A percentile compares a stretch with the other conserved stretches of the same genome.
These are phyloP conservation scores for Drosophila parabipectinata DNA, from an alignment of 1,140 invertebrate genomes.

Conservation along the genomic window DNA sequence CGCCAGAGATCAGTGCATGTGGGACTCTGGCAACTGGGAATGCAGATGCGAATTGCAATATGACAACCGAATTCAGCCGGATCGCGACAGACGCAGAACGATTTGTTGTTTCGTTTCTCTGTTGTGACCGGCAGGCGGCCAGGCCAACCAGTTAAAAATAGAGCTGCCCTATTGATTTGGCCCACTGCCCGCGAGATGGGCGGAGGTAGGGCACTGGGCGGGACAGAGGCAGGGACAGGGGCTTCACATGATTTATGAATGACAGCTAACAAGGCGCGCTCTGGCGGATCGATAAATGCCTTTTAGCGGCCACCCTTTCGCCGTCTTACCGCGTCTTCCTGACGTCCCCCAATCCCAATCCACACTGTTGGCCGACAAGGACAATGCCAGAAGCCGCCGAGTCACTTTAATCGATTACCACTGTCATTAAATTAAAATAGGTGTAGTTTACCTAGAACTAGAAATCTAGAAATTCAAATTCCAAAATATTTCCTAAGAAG, in stretches of 20 bases:
- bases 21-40: slow-evolving; percentile 29
- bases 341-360: not conserved
- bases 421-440: slow-evolving; percentile 42
- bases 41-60: slow-evolving; percentile 34
- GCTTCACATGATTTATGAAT: slow-evolving; percentile 65
- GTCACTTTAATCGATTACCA: slow-evolving; percentile 58
- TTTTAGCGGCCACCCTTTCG: slow-evolving; percentile 8
- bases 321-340: not conserved
- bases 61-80: slow-evolving; percentile 66
- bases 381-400: slow-evolving; percentile 31
- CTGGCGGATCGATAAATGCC: slow-evolving; percentile 40
- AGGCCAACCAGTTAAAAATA: slow-evolving; percentile 36
- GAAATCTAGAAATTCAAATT: too few relatives aligned
- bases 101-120: slow-evolving; percentile 11
- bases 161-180: slow-evolving; percentile 60
- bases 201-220: too few relatives aligned
- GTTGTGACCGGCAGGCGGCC: slow-evolving; percentile 5
- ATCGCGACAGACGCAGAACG: slow-evolving; percentile 52
- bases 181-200: slow-evolving; percentile 40
- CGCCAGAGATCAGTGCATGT: slow-evolving; percentile 30
- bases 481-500: too few relatives aligned
- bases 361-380: slow-evolving; percentile 18
- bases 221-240: not conserved
- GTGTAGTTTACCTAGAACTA: not conserved
- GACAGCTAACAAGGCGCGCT: slow-evolving; percentile 62